A percentile compares a stretch with the other conserved stretches of the same genome.
These are phyloP conservation scores for Sycobia sp. DNA, from an alignment of 1,140 invertebrate genomes.

Conservation along the genomic window DNA sequence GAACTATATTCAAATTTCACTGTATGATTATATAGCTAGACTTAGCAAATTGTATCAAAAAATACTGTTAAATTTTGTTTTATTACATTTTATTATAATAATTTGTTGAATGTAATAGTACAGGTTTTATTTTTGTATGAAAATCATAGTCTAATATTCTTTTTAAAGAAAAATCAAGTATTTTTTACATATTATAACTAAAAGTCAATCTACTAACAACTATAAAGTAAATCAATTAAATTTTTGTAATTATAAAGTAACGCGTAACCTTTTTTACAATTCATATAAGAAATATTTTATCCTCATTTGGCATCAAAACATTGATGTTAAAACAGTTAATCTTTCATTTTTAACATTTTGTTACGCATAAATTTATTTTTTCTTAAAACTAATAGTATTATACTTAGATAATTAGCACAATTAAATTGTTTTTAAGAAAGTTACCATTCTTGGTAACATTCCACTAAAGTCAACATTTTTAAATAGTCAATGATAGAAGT, in stretches of 20 bases:
- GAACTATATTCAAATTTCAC: too few relatives aligned
- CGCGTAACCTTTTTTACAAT: constrained; percentile 13
- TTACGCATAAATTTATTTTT: constrained; percentile 17
- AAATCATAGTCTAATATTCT: constrained; percentile 5
- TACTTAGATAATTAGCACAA: constrained; percentile 21
- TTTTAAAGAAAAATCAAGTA: neutral
- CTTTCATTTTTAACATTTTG: constrained; percentile 5
- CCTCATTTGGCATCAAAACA: constrained; percentile 13
- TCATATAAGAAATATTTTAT: neutral
- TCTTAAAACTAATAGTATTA: constrained; percentile 1
- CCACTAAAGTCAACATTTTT: constrained; percentile 16
- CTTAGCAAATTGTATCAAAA: too few relatives aligned
- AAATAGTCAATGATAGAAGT: constrained; percentile 11
- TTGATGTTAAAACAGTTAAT: neutral
- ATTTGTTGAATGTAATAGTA: constrained; percentile 3
- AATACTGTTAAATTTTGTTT: too few relatives aligned
- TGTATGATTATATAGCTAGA: too few relatives aligned
- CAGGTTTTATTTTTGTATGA: neutral
- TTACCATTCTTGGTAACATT: constrained; percentile 15
- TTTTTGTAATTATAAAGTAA: constrained; percentile 11
- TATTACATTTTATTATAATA: constrained; percentile 18
- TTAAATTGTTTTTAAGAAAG: constrained; percentile 25
- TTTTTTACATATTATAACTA: neutral
- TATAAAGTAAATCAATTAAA: constrained; percentile 7
- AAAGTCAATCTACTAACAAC: constrained; percentile 1